Percentiles rank a stretch among this genome's conserved stretches.
These are phyloP conservation scores for Meliscaeva auricollis DNA, from an alignment of 2,888 invertebrate genomes.

Conservation along the genomic window DNA sequence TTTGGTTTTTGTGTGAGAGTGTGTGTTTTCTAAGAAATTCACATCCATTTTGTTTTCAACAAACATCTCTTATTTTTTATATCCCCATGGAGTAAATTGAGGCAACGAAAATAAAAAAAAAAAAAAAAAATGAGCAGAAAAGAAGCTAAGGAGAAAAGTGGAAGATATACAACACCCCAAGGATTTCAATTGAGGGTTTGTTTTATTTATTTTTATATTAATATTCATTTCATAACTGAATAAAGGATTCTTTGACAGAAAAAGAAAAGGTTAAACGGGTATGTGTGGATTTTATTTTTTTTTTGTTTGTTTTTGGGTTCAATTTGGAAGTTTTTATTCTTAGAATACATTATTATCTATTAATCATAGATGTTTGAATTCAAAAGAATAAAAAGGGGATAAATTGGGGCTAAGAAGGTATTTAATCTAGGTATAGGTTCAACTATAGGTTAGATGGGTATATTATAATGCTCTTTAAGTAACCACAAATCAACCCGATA, in stretches of 20 bases:
- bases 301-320: background rate
- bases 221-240: conserved; percentile 45
- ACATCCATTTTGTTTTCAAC: conserved; percentile 33
- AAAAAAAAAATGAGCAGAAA: background rate
- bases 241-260: conserved; percentile 17
- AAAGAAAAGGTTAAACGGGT: background rate
- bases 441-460: too few relatives aligned
- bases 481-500: too few relatives aligned
- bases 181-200: conserved; percentile 33
- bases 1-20: background rate
- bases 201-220: conserved; percentile 45
- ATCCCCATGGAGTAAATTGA: conserved; percentile 22
- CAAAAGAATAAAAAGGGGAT: too few relatives aligned
- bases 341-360: background rate
- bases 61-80: background rate
- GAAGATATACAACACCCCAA: conserved; percentile 21
- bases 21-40: conserved; percentile 4
- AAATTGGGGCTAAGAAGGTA: too few relatives aligned
- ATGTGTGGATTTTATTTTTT: background rate
- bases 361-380: background rate
- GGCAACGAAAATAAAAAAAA: too few relatives aligned
- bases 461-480: too few relatives aligned
- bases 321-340: background rate
- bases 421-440: too few relatives aligned
- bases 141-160: background rate